Base-by-base conservation (phyloP, 2,888 invertebrate genomes). In the Tromatobia lineatoria region DNA sequence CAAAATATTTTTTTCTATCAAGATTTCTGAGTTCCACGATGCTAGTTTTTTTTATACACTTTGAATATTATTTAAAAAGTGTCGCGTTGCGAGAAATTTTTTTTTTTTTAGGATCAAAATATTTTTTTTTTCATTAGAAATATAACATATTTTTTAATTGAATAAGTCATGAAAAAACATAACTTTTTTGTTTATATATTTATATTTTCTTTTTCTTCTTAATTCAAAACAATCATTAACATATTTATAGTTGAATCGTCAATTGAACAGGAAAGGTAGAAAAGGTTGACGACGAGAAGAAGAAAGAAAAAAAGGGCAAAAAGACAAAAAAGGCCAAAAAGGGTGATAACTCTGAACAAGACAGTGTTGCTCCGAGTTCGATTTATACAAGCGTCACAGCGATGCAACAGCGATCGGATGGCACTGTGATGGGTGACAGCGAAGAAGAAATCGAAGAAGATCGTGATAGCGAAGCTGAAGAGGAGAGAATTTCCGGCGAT, bases 391-490 rank as follows among this genome's bases (percentile, higher is more conserved):
- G 86, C 45, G 86, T 88, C 23, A 87, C 88, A 50, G 82, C 86
- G 76, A 89, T 87, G 67, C 84, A 87, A 69, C 67, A 86, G 67
- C 86, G 69, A 71, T 86, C 85, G 34, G 86, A 81, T 15, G 75
- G 70, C 11, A 84, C 74, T 23, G 42, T 78, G 7, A 29, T 54
- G 23, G 78, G 75, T 13, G 84, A 86, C 81, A 87, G 86, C 82
- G 86, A 90, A 79, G 88, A 88, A 74, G 89, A 88, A 34, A 87
- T 85, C 34, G 86, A 82, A 88, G 93, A 88, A 80, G 88, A 88
- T 66, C 89, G 85, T 23, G 87, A 88, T 88, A 93, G 93, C 74
- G 94, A 93, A 76, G 92, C 92, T 70, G 93, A 93, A 66, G 93
- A 93, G 76, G 89, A 87, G 79, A 93, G 85, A 59, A 84, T 50